Evolutionary conservation across 2,888 invertebrate genomes (phyloP).

Genomic region (Quadriops clusia): DNA sequence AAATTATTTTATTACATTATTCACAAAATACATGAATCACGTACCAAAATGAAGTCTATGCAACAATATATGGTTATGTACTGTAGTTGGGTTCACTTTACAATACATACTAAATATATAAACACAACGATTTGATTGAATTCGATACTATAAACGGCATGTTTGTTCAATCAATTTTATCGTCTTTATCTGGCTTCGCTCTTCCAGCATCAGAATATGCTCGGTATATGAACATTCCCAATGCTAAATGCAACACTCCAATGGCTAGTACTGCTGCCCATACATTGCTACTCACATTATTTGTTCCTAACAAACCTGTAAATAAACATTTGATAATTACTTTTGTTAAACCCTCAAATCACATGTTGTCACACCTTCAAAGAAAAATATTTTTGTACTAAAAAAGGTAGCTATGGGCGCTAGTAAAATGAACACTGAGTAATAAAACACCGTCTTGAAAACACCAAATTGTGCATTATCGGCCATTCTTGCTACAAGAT

Average conservation of each 20-base stretch:
- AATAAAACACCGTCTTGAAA: slow-evolving; percentile 64
- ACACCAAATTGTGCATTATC: slow-evolving; percentile 57
- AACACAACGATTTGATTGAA: too few species aligned
- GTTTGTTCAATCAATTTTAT: slow-evolving; percentile 29
- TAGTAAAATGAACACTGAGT: slow-evolving; percentile 63
- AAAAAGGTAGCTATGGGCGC: slow-evolving; percentile 69
- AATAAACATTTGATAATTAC: slow-evolving; percentile 16
- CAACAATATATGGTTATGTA: too few species aligned
- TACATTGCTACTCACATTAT: slow-evolving; percentile 55
- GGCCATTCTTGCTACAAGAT: slow-evolving; percentile 28
- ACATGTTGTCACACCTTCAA: slow-evolving; percentile 44
- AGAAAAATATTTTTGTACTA: slow-evolving; percentile 51
- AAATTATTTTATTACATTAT: too few species aligned
- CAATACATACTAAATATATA: too few species aligned
- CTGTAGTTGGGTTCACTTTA: too few species aligned
- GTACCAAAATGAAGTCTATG: too few species aligned
- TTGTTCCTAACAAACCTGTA: slow-evolving; percentile 40
- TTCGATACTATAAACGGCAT: too few species aligned
- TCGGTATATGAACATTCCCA: slow-evolving; percentile 66
- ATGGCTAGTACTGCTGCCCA: slow-evolving; percentile 69
- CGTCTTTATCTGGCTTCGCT: slow-evolving; percentile 26
- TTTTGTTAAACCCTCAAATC: slow-evolving; percentile 5
- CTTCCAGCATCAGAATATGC: slow-evolving; percentile 53
- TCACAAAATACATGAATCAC: too few species aligned
- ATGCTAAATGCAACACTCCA: slow-evolving; percentile 58